Conservation (phyloP, 2,113 vertebrate species). For the Eidolon helvum region DNA sequence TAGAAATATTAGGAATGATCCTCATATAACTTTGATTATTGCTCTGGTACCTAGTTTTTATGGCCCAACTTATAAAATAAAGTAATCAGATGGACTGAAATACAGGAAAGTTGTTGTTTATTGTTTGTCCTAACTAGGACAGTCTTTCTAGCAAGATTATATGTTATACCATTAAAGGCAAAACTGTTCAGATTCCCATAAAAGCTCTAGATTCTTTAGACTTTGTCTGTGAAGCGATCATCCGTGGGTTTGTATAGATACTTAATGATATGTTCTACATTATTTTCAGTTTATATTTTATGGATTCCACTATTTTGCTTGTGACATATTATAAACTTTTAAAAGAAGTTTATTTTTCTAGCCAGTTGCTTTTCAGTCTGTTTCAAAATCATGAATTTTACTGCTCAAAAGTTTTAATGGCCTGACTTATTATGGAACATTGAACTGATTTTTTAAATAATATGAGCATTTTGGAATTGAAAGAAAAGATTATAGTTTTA, state of each 20-base stretch:
- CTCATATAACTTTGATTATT: background rate
- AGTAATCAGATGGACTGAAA: background rate
- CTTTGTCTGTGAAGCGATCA: background rate
- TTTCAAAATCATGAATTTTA: conserved; percentile 7
- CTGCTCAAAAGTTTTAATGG: background rate
- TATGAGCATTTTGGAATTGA: background rate
- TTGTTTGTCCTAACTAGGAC: background rate
- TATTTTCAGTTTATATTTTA: background rate
- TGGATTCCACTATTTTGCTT: background rate
- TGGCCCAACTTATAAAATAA: background rate
- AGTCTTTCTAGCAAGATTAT: background rate
- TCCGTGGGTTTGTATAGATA: background rate
- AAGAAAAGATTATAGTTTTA: background rate
- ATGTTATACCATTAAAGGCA: background rate
- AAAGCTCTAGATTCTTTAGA: background rate
- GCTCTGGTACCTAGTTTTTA: background rate
- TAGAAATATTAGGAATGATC: background rate
- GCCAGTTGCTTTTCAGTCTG: background rate
- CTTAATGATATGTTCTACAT: background rate
- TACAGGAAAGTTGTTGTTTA: background rate
- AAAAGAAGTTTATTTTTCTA: background rate
- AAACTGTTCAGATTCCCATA: background rate
- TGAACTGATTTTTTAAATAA: conserved; percentile 23
- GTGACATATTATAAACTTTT: conserved; percentile 12
- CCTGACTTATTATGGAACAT: background rate